A percentile compares a stretch with the other conserved stretches of the same genome.
Conservation (phyloP, 2,888 invertebrate species). For the Drosophila fulvimacula region DNA sequence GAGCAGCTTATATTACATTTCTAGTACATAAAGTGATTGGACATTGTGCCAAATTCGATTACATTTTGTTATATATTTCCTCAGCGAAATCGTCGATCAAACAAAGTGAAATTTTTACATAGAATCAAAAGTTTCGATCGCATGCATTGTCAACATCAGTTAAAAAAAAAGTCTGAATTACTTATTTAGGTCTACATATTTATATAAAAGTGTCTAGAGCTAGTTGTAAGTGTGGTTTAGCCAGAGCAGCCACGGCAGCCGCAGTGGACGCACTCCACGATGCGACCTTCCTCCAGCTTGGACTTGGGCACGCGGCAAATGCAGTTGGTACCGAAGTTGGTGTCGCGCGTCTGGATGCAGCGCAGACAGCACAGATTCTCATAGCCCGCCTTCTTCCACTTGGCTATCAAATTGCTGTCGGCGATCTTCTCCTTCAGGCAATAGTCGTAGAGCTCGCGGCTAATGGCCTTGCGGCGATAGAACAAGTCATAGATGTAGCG, state of each 20-base stretch:
- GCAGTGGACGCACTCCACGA: conserved; percentile 98
- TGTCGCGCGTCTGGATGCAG: conserved; percentile 99
- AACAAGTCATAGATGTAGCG: conserved; percentile 98
- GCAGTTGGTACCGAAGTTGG: conserved; percentile 99
- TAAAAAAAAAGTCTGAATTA: background rate
- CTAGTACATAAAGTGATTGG: background rate
- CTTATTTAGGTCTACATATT: background rate
- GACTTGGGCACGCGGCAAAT: conserved; percentile 99
- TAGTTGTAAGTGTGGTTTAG: conserved; percentile 39
- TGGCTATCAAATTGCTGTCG: conserved; percentile 98
- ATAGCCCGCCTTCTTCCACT: conserved; percentile 99
- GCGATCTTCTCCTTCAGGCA: conserved; percentile 98
- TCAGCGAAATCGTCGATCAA: conserved; percentile 8
- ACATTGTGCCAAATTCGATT: background rate
- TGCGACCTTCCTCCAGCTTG: conserved; percentile 98
- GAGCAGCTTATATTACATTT: background rate
- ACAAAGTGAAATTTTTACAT: conserved; percentile 18
- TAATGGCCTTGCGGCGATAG: conserved; percentile 98
- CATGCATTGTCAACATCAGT: conserved; percentile 1
- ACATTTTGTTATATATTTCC: background rate
- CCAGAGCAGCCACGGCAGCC: conserved; percentile 99
- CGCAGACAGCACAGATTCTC: conserved; percentile 98
- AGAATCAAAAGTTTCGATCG: background rate
- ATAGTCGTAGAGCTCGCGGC: conserved; percentile 97
- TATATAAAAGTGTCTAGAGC: background rate